Conservation (phyloP, 2,797 vertebrate species). For the Helarctos malayanus region DNA sequence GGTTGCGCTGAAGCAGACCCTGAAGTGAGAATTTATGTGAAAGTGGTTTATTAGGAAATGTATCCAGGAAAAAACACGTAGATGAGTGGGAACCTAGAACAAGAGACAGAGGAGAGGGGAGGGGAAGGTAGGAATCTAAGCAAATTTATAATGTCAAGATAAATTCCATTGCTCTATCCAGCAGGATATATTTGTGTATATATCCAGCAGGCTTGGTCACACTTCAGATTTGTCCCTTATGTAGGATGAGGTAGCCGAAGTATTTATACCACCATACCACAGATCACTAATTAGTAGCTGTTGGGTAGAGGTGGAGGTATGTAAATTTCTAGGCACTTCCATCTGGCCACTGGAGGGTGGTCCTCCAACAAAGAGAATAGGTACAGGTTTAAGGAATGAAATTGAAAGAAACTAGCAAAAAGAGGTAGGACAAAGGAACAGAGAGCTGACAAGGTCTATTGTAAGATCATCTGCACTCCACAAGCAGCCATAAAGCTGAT, state of each 20-base stretch:
- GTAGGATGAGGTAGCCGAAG: neutral
- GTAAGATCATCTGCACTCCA: neutral
- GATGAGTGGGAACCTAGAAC: neutral
- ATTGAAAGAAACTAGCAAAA: slow-evolving; percentile 3
- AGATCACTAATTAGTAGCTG: neutral
- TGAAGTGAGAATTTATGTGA: neutral
- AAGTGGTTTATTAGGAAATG: neutral
- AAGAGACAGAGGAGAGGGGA: neutral
- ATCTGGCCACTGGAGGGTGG: neutral
- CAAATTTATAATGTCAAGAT: neutral
- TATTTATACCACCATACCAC: neutral
- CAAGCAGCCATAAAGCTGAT: neutral
- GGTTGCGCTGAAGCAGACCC: neutral
- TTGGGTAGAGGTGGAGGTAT: neutral
- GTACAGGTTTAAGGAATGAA: neutral
- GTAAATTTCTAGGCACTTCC: neutral
- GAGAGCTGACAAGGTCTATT: neutral
- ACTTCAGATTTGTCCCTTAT: neutral
- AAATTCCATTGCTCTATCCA: neutral
- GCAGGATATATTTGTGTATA: neutral
- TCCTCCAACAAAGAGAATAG: neutral
- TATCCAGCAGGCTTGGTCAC: too few relatives aligned
- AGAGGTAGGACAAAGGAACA: neutral
- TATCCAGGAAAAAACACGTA: neutral
- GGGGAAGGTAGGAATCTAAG: neutral